phyloP scores from a whole-genome alignment of 2,797 vertebrate species.

The Octomys mimax region DNA sequence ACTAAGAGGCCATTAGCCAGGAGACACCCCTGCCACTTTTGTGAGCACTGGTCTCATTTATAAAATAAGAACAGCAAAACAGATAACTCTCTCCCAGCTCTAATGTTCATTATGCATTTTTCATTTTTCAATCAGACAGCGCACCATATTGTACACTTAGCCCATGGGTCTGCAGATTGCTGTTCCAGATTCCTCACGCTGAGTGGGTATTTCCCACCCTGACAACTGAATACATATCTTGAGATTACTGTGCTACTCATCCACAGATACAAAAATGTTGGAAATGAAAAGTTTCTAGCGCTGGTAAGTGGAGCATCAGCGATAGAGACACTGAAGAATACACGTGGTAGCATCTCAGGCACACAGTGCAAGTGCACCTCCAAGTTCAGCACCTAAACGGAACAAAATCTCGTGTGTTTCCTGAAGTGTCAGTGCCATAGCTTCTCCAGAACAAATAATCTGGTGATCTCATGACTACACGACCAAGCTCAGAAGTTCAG shows the following conservation, averaged over 20 bases:
- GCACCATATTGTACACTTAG: background rate
- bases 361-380: background rate
- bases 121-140: constrained; percentile 51
- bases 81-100: background rate
- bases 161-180: constrained; percentile 42
- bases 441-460: background rate
- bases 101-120: constrained; percentile 39
- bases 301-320: background rate
- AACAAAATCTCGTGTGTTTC: background rate
- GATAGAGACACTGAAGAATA: background rate
- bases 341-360: background rate
- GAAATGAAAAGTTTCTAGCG: background rate
- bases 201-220: background rate
- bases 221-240: background rate
- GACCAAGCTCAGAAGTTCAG: background rate
- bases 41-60: constrained; percentile 13
- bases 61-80: constrained; percentile 61
- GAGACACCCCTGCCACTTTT: background rate
- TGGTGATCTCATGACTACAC: background rate
- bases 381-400: background rate
- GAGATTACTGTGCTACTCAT: background rate
- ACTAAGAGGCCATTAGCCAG: constrained; percentile 12
- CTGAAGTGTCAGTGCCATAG: background rate
- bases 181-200: background rate
- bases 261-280: background rate